Evolutionary conservation across 1,140 invertebrate genomes (phyloP).

Genomic region (Sminthurinus signatus): DNA sequence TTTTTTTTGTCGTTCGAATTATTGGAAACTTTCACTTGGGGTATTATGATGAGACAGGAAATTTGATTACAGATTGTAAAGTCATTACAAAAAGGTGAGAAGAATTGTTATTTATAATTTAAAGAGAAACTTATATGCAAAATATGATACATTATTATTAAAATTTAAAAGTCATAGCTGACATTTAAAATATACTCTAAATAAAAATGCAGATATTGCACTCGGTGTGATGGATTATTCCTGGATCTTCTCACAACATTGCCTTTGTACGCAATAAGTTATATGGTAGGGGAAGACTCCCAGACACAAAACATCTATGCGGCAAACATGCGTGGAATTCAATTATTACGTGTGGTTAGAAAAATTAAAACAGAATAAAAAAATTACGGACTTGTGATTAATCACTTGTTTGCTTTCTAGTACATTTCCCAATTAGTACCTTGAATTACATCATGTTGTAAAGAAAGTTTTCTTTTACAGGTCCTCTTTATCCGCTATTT

Average conservation of each 20-base stretch:
- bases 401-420: no score
- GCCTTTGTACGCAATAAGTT: constrained; percentile 19
- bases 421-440: no score
- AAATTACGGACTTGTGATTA: no score
- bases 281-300: background rate
- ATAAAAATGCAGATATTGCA: constrained; percentile 15
- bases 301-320: background rate
- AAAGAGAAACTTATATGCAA: no score
- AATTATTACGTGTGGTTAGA: constrained; percentile 31
- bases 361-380: no score
- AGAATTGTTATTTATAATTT: no score
- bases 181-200: no score
- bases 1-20: constrained; percentile 29
- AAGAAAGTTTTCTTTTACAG: constrained; percentile 13
- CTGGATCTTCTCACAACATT: constrained; percentile 31
- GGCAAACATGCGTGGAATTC: constrained; percentile 24
- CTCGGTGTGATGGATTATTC: constrained; percentile 20
- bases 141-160: no score
- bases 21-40: constrained; percentile 36
- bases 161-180: no score
- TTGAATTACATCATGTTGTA: no score
- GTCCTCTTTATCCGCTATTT: constrained; percentile 31
- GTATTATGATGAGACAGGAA: constrained; percentile 25
- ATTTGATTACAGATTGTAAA: constrained; percentile 12
- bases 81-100: constrained; percentile 14